Evolutionary conservation across 2,113 vertebrate species (phyloP), one percentile per base, ranked within the genome.

Genomic region (Turdus rufiventris): DNA sequence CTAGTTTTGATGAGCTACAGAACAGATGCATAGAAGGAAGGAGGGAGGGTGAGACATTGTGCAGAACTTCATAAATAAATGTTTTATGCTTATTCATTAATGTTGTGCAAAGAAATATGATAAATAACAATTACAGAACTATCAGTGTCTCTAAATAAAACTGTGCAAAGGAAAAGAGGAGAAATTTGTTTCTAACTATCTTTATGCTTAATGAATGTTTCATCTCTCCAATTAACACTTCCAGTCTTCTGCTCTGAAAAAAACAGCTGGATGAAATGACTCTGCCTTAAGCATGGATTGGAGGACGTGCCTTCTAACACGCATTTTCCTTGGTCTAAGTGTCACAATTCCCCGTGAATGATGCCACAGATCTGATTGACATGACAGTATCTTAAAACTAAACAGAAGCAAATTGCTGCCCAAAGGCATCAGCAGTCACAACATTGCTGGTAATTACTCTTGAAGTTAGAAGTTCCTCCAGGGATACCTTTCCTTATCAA

Each of bases 351-450:
- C n/a, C 80, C 53, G 31, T 54, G 73, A 85, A 87, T 91, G 73
- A 31, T 5, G 16, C 20, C 77, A 63, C 16, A 65, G 54, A 42
- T 75, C 45, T 75, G 84, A 87, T 29, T 78, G 84, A 84, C 77
- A 8, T 36, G 66, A 72, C 50, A 73, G 10, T 84, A 78, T 36
- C 77, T 78, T 57, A 78, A 92, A 94, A 45, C 36, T 60, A 81
- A 93, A 75, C 60, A 78, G 57, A 84, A 89, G 53, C 33, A 92
- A 91, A 94, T 87, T 75, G 65, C 77, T 92, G 84, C 73, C 91
- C 89, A 92, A 89, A 95, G 91, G 73, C 80, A 91, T 21, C 51
- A 67, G 53, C 48, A 85, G 14, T 81, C 23, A 87, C 91, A 92
- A 72, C 16, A 40, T 33, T 89, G 36, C 42, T 72, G 61, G 48